Conservation (phyloP, 1,140 invertebrate species). For the Temnothorax curvispinosus region DNA sequence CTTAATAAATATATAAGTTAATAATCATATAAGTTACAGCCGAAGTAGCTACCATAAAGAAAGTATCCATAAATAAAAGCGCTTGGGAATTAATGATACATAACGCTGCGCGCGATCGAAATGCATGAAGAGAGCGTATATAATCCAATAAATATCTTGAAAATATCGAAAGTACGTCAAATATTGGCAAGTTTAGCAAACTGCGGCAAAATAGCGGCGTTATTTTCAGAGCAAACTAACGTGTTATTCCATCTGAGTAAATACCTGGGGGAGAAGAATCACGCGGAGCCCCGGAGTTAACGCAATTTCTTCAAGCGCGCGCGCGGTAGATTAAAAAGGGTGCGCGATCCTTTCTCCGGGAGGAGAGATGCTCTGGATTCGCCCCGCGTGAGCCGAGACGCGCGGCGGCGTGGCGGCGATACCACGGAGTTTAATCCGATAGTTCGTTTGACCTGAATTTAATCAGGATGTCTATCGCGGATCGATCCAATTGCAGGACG, state of each 20-base stretch:
- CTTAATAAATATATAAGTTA: background rate
- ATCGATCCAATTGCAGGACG: slow-evolving; percentile 49
- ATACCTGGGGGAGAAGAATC: slow-evolving; percentile 9
- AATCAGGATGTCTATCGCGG: slow-evolving; percentile 55
- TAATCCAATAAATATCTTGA: slow-evolving; percentile 5
- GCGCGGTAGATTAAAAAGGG: slow-evolving; percentile 47
- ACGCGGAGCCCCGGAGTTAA: slow-evolving; percentile 13
- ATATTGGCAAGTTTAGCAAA: slow-evolving; percentile 12
- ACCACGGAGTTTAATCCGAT: slow-evolving; percentile 54
- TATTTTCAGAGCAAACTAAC: slow-evolving; percentile 22
- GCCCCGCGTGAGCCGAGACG: slow-evolving; percentile 5
- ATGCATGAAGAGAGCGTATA: background rate
- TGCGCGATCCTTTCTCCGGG: slow-evolving; percentile 2
- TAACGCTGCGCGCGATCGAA: background rate
- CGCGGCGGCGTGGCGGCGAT: background rate
- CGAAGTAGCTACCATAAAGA: background rate
- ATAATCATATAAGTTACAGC: background rate
- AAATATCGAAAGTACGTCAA: slow-evolving; percentile 1
- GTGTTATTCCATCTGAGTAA: slow-evolving; percentile 13
- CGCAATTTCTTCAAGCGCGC: slow-evolving; percentile 56
- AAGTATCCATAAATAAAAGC: slow-evolving; percentile 10
- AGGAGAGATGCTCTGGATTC: background rate
- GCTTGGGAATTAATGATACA: background rate
- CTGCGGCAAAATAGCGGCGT: background rate
- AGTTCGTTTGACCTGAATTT: slow-evolving; percentile 31